A percentile compares a stretch with the other conserved stretches of the same genome.
Conservation (phyloP, 2,113 vertebrate species). For the Micromys minutus region DNA sequence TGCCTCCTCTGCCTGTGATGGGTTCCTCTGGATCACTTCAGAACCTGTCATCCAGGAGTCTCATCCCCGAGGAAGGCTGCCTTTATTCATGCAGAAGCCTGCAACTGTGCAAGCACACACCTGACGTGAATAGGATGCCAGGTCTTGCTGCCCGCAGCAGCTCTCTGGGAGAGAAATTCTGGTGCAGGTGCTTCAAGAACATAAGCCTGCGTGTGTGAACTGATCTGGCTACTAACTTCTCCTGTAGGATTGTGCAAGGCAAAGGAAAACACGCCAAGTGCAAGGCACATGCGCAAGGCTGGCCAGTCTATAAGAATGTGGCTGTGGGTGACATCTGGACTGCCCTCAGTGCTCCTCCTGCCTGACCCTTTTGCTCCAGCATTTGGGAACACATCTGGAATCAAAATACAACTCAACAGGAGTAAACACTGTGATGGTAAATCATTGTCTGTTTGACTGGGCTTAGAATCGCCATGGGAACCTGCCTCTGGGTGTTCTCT, state of each 20-base stretch:
- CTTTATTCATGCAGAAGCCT: neutral
- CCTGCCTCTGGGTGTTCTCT: neutral
- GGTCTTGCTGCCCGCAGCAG: neutral
- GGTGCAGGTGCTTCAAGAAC: neutral
- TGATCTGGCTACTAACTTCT: neutral
- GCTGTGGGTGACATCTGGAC: neutral
- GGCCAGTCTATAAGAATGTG: neutral
- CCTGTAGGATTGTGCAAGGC: neutral
- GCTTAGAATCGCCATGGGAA: neutral
- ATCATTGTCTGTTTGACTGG: neutral
- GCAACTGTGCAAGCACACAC: neutral
- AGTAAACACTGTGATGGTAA: neutral
- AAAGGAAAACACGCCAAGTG: neutral
- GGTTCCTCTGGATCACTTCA: neutral
- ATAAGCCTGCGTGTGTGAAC: neutral
- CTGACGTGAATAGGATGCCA: fast-evolving
- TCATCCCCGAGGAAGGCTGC: neutral
- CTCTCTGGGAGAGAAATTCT: neutral
- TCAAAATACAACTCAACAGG: neutral
- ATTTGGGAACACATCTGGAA: neutral
- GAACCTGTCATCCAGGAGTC: neutral
- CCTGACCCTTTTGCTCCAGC: neutral
- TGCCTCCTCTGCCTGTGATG: neutral
- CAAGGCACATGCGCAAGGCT: neutral
- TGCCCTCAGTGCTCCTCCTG: neutral